Evolutionary conservation across 2,888 invertebrate genomes (phyloP).

Genomic region (Macrophya annulata): DNA sequence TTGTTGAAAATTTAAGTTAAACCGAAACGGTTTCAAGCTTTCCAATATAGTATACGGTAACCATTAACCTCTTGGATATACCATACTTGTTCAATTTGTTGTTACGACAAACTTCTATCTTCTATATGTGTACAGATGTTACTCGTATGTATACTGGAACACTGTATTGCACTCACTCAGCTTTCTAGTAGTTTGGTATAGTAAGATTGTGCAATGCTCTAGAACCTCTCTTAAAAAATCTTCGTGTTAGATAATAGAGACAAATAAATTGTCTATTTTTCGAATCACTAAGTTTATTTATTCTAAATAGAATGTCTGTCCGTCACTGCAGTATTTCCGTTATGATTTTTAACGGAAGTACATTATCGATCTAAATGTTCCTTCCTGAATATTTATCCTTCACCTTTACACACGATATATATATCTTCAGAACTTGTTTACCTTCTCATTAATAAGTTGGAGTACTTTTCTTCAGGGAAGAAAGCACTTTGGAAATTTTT

Average conservation of each 20-base stretch:
- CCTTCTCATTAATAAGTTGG: background rate
- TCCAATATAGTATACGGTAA: background rate
- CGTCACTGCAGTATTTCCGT: background rate
- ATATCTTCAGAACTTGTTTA: background rate
- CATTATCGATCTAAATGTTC: background rate
- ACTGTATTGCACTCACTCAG: background rate
- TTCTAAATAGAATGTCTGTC: background rate
- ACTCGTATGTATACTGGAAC: background rate
- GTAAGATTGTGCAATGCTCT: background rate
- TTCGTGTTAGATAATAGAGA: background rate
- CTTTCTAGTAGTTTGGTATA: slow-evolving; percentile 6
- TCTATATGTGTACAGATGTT: background rate
- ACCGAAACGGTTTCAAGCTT: background rate
- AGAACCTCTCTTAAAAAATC: background rate
- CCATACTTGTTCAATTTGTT: background rate
- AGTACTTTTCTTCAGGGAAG: background rate
- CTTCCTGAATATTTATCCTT: background rate
- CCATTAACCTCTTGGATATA: background rate
- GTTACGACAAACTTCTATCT: background rate
- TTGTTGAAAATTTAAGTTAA: background rate
- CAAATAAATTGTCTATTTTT: background rate
- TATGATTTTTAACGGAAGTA: background rate
- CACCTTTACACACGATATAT: background rate
- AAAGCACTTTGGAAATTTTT: background rate
- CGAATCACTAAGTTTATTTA: background rate